Conservation (phyloP, 2,888 invertebrate species). For the Blastobasis lacticolella region DNA sequence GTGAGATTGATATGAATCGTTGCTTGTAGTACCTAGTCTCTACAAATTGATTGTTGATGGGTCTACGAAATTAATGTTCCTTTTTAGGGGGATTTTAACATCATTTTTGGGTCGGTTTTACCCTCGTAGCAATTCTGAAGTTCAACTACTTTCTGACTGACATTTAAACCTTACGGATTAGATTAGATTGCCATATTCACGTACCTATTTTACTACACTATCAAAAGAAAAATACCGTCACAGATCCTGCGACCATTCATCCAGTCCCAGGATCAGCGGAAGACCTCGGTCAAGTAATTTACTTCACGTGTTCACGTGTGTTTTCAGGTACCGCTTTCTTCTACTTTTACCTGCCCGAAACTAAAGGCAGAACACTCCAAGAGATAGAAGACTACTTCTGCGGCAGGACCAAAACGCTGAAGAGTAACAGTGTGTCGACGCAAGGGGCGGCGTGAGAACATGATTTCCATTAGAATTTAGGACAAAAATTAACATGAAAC, state of each 20-base stretch:
- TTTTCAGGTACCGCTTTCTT: constrained; percentile 75
- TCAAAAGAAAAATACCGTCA: background rate
- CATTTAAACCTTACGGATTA: background rate
- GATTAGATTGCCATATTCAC: background rate
- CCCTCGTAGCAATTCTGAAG: no score
- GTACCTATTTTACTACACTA: background rate
- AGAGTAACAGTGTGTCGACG: constrained; percentile 21
- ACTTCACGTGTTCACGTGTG: background rate
- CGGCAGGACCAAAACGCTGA: constrained; percentile 72
- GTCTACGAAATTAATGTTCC: no score
- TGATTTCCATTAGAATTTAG: no score
- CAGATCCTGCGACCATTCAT: background rate
- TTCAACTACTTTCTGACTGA: no score
- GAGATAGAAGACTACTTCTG: constrained; percentile 83
- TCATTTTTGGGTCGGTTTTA: no score
- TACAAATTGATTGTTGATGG: no score
- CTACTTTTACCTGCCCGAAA: constrained; percentile 78
- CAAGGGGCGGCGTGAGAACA: background rate
- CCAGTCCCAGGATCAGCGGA: background rate
- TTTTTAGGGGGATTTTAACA: no score
- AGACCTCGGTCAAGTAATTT: background rate
- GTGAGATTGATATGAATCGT: no score
- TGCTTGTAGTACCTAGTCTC: no score
- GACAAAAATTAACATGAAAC: no score
- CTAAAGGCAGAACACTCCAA: constrained; percentile 78